Percentiles rank a stretch among this genome's conserved stretches.
These are phyloP conservation scores for Zingel zingel DNA, from an alignment of 2,113 vertebrate genomes.

Conservation along the genomic window DNA sequence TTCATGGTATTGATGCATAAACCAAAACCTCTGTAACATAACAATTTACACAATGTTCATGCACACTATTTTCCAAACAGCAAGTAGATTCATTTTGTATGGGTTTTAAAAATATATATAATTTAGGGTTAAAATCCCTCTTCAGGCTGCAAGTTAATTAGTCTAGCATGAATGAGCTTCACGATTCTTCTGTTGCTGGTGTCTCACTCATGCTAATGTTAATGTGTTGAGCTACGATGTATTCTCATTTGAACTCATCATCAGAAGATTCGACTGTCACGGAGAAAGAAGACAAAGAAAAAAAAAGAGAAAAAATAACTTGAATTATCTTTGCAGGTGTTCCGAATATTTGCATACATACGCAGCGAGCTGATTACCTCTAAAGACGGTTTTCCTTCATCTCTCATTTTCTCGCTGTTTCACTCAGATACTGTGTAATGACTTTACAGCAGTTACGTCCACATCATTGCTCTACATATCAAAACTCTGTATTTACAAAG, in stretches of 20 bases:
- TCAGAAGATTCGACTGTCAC: conserved; percentile 19
- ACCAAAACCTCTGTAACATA: neutral
- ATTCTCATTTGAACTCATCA: conserved; percentile 29
- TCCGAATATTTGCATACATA: conserved; percentile 42
- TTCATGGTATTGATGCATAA: neutral
- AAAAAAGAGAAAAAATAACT: neutral
- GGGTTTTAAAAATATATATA: neutral
- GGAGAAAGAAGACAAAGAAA: neutral
- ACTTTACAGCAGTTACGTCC: conserved; percentile 40
- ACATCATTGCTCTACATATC: conserved; percentile 22
- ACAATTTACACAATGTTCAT: neutral
- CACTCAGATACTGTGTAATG: conserved; percentile 27
- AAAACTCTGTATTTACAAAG: conserved; percentile 7
- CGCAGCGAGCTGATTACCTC: conserved; percentile 28
- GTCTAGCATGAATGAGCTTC: conserved; percentile 3
- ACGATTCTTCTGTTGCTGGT: neutral
- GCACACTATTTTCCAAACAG: neutral
- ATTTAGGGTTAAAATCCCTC: neutral
- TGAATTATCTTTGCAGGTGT: conserved; percentile 45
- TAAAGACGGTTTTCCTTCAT: conserved; percentile 15
- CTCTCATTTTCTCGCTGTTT: conserved; percentile 29
- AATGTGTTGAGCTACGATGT: neutral
- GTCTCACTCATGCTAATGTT: conserved; percentile 13
- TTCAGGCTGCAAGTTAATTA: conserved; percentile 12
- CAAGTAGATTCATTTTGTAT: neutral